Evolutionary conservation across 2,888 invertebrate species (phyloP).

Genomic region (Pegoplata infirma): DNA sequence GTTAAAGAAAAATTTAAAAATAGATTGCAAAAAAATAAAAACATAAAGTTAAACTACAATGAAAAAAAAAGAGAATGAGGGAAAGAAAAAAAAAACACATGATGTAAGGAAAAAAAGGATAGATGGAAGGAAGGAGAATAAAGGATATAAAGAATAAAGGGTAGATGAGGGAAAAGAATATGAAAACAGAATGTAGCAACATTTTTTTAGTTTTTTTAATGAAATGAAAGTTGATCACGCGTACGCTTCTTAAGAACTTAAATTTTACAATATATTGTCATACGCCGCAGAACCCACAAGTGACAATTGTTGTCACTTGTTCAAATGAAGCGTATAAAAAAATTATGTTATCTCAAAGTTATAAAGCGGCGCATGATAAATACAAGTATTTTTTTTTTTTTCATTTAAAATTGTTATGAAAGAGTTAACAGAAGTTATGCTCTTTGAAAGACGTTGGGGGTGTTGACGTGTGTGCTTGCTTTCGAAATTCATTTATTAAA

Average conservation of each 20-base stretch:
- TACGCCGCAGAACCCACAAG: no score
- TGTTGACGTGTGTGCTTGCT: conserved; percentile 76
- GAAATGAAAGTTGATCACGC: no score
- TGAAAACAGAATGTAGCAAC: not conserved
- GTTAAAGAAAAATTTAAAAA: conserved; percentile 60
- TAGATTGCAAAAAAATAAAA: conserved; percentile 63
- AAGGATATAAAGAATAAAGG: not conserved
- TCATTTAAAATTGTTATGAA: conserved; percentile 8
- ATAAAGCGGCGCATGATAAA: not conserved
- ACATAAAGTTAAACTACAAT: conserved; percentile 36
- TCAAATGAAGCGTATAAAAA: no score
- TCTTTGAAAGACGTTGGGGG: conserved; percentile 65
- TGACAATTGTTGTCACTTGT: no score
- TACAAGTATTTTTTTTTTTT: not conserved
- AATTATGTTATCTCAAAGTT: not conserved
- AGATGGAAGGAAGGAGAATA: conserved; percentile 12
- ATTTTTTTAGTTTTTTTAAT: no score
- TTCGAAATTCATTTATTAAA: conserved; percentile 25
- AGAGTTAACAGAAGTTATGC: conserved; percentile 44
- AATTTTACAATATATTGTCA: no score
- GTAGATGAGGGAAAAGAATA: not conserved
- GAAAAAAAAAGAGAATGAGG: conserved; percentile 2
- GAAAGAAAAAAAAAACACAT: conserved; percentile 63
- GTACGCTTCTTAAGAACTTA: no score
- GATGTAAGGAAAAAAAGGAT: not conserved